Conservation (phyloP, 92 coral and sea anemone species). For the Epizoanthus scotinus region DNA sequence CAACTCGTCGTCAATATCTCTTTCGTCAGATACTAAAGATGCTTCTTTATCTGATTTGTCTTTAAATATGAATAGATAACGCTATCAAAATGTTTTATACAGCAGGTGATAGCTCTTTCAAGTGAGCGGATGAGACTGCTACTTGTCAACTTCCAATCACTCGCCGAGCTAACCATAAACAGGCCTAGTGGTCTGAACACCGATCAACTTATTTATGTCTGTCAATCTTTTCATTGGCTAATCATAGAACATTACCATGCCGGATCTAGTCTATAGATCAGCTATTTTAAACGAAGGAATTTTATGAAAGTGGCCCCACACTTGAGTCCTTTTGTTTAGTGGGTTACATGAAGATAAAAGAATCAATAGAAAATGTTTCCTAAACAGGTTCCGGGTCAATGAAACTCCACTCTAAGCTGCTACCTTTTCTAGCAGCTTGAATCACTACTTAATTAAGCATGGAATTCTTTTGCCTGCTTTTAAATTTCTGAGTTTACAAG, state of each 20-base stretch:
- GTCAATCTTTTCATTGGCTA: constrained; percentile 15
- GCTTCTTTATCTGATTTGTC: background rate
- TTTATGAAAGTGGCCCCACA: constrained; percentile 16
- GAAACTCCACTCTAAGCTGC: background rate
- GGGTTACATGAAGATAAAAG: constrained; percentile 8
- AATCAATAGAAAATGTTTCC: constrained; percentile 15
- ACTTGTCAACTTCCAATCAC: too few species aligned
- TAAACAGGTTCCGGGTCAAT: constrained; percentile 31
- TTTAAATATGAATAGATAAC: constrained; percentile 24
- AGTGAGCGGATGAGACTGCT: background rate
- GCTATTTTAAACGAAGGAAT: constrained; percentile 40
- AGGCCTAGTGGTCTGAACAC: background rate
- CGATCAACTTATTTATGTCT: constrained; percentile 22
- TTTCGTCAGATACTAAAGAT: background rate
- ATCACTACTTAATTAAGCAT: constrained; percentile 13
- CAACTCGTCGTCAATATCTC: constrained; percentile 9
- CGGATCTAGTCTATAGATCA: background rate
- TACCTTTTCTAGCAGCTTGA: constrained; percentile 5
- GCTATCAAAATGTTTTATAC: constrained; percentile 20
- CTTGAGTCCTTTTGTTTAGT: constrained; percentile 24
- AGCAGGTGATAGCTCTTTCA: background rate
- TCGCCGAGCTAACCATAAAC: background rate
- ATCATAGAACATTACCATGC: constrained; percentile 24
- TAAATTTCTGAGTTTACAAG: background rate
- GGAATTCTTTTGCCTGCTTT: constrained; percentile 16